phyloP scores from a whole-genome alignment of 2,888 invertebrate species.

The Dione vanillae region DNA sequence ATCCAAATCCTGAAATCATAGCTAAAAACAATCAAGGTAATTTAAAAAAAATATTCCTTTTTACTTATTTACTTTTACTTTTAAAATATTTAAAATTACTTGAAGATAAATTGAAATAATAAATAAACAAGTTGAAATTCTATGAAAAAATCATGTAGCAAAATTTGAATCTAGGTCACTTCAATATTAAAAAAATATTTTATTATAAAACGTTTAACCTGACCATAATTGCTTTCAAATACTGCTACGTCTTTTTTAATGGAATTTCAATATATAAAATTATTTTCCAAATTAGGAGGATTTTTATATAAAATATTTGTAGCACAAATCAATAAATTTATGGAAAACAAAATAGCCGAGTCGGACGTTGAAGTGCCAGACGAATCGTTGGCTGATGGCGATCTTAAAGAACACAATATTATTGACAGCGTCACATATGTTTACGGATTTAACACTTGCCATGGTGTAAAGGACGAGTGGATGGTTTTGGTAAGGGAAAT shows the following conservation, averaged over 20 bases:
- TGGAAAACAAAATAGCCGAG: constrained; percentile 67
- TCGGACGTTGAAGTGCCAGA: constrained; percentile 84
- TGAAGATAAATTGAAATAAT: too few relatives aligned
- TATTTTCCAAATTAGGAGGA: constrained; percentile 22
- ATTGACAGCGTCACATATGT: constrained; percentile 90
- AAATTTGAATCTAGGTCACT: background rate
- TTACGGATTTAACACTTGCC: constrained; percentile 85
- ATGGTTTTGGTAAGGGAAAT: constrained; percentile 71
- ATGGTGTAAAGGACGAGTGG: constrained; percentile 78
- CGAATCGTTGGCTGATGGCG: constrained; percentile 86
- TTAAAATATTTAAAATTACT: too few relatives aligned
- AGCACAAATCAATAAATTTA: constrained; percentile 56
- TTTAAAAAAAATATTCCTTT: background rate
- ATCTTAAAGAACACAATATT: constrained; percentile 87
- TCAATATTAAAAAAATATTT: background rate
- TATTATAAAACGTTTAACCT: background rate
- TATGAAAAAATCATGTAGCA: constrained; percentile 1
- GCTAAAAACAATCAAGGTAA: constrained; percentile 70
- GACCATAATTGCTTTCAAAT: background rate
- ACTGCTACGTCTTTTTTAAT: background rate
- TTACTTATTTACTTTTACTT: too few relatives aligned
- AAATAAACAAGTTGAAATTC: constrained; percentile 6
- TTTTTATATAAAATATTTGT: constrained; percentile 22
- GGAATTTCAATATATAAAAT: constrained; percentile 12
- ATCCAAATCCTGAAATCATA: constrained; percentile 78